phyloP scores from a whole-genome alignment of 1,140 invertebrate genomes.

The Hermetia illucens region DNA sequence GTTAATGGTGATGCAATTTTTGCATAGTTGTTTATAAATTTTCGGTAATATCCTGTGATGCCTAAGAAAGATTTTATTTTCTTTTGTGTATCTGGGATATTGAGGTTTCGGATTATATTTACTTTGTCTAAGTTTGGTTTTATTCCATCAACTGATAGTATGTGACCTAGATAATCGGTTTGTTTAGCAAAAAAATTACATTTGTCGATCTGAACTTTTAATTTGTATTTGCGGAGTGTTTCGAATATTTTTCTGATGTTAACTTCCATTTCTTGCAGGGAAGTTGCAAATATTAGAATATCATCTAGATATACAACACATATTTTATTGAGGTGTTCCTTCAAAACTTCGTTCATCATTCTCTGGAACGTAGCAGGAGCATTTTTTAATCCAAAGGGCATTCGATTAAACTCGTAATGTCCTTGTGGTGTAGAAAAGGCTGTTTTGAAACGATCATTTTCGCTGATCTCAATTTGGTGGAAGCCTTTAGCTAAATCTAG shows the following conservation, averaged over 20 bases:
- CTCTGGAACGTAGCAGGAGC: conserved; percentile 29
- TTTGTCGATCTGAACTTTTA: conserved; percentile 13
- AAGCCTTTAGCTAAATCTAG: conserved; percentile 32
- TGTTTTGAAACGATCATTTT: conserved; percentile 1
- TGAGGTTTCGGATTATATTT: conserved; percentile 6
- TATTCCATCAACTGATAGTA: conserved; percentile 4
- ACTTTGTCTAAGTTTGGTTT: conserved; percentile 12
- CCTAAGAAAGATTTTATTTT: conserved; percentile 10
- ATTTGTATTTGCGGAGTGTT: conserved; percentile 12
- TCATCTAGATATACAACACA: conserved; percentile 22
- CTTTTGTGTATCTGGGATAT: conserved; percentile 9
- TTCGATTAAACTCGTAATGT: conserved; percentile 7
- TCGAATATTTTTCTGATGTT: conserved; percentile 23
- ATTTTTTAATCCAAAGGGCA: conserved; percentile 28
- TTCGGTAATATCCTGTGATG: conserved; percentile 6
- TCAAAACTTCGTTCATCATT: conserved; percentile 23
- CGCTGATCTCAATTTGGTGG: conserved; percentile 10
- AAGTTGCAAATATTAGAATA: conserved; percentile 13
- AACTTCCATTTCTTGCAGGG: conserved; percentile 14
- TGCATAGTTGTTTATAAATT: conserved; percentile 10
- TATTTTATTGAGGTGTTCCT: conserved; percentile 11
- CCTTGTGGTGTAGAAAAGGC: conserved; percentile 2
- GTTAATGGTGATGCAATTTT: too few species aligned
- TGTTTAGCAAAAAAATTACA: conserved; percentile 14
- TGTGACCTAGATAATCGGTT: conserved; percentile 19